phyloP scores from a whole-genome alignment of 2,113 vertebrate genomes.

The Chlorocebus sabaeus region DNA sequence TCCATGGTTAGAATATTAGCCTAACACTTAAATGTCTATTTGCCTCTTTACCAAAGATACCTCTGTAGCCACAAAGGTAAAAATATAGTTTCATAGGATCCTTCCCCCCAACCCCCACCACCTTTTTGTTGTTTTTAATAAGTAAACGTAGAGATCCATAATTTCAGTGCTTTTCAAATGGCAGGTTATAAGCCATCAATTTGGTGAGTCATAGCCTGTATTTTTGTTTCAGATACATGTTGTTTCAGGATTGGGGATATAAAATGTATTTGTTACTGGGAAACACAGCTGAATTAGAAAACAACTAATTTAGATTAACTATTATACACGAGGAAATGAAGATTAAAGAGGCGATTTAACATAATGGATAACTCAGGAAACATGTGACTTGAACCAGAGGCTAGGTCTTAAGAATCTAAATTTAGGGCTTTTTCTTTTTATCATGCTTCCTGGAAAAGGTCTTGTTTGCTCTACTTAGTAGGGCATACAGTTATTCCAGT shows the following conservation, averaged over 20 bases:
- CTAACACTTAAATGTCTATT: neutral
- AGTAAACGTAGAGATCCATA: neutral
- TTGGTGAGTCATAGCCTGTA: neutral
- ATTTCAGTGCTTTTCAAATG: neutral
- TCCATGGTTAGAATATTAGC: neutral
- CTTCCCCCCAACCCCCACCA: no score
- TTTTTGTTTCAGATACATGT: constrained; percentile 11
- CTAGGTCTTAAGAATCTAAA: neutral
- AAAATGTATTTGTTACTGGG: constrained; percentile 18
- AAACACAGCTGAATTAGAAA: constrained; percentile 24
- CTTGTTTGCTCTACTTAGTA: neutral
- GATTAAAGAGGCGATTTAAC: neutral
- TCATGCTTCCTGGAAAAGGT: neutral
- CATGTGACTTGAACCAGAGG: neutral
- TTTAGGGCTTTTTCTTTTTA: neutral
- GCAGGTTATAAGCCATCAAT: neutral
- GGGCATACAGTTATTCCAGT: neutral
- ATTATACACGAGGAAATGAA: neutral
- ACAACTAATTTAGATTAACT: neutral
- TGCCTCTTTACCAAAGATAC: neutral
- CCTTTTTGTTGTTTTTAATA: neutral
- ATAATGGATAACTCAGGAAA: neutral
- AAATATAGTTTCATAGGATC: neutral
- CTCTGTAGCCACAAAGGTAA: neutral
- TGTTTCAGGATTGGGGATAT: neutral